A percentile compares a stretch with the other conserved stretches of the same genome.
These are phyloP conservation scores for Anoplophora glabripennis DNA, from an alignment of 1,140 invertebrate genomes.

Conservation along the genomic window DNA sequence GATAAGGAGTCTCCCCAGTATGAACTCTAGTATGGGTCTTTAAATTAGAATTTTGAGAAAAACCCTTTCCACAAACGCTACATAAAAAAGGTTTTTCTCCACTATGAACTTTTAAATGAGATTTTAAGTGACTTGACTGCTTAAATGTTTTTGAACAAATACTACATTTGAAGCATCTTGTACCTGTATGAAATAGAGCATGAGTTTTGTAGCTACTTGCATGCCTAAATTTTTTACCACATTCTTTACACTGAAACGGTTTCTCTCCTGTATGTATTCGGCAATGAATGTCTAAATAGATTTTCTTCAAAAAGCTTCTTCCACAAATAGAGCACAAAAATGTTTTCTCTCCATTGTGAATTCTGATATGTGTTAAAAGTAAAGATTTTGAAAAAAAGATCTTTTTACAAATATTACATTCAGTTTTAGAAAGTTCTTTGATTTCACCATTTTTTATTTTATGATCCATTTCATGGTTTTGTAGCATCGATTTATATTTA, in stretches of 20 bases:
- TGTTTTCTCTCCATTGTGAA: constrained; percentile 53
- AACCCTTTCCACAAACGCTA: neutral
- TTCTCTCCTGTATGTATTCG: constrained; percentile 55
- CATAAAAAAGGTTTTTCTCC: constrained; percentile 6
- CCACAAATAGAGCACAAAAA: constrained; percentile 53
- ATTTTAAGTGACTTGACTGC: constrained; percentile 2
- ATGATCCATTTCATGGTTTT: constrained; percentile 59
- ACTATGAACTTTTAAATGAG: constrained; percentile 3
- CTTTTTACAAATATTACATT: constrained; percentile 45
- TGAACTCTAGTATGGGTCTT: constrained; percentile 48
- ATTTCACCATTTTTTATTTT: constrained; percentile 49
- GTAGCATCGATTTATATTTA: constrained; percentile 20
- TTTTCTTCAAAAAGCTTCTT: constrained; percentile 53
- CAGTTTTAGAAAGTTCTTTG: constrained; percentile 19
- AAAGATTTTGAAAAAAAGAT: constrained; percentile 58
- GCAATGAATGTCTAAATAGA: constrained; percentile 56
- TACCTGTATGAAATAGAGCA: constrained; percentile 8
- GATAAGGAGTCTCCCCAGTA: constrained; percentile 50
- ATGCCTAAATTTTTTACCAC: constrained; percentile 29
- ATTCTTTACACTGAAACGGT: constrained; percentile 51
- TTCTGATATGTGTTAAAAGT: constrained; percentile 58
- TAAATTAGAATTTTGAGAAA: constrained; percentile 8
- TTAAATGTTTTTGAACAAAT: constrained; percentile 8
- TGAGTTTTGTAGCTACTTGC: constrained; percentile 2
- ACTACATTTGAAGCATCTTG: constrained; percentile 1